phyloP scores from a whole-genome alignment of 2,888 invertebrate genomes.

The Liodrosophila aerea region DNA sequence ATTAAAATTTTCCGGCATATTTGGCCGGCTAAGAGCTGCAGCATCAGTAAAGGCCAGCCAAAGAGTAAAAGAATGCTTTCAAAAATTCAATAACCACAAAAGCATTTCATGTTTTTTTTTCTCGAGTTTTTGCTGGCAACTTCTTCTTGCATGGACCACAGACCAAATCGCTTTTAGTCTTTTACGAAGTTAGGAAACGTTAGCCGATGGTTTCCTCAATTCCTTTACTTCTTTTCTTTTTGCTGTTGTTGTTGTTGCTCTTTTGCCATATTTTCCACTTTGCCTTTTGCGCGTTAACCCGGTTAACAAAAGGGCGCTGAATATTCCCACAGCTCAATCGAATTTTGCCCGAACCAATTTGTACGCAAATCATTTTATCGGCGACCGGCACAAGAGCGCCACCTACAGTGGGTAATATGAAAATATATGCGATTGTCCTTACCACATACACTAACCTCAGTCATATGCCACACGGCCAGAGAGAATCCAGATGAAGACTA shows the following conservation, averaged over 20 bases:
- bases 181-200: constrained; percentile 55
- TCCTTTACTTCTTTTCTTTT: constrained; percentile 8
- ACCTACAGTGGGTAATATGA: constrained; percentile 45
- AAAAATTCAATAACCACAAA: constrained; percentile 63
- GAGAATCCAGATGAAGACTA: too few relatives aligned
- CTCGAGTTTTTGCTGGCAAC: constrained; percentile 31
- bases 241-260: constrained; percentile 16
- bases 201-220: constrained; percentile 27
- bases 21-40: constrained; percentile 52
- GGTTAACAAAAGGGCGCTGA: constrained; percentile 72
- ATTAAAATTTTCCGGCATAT: constrained; percentile 73
- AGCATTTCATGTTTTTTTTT: constrained; percentile 47
- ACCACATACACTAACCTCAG: constrained; percentile 19
- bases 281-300: constrained; percentile 58
- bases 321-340: constrained; percentile 78
- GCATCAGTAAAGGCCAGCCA: constrained; percentile 23
- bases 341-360: constrained; percentile 78
- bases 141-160: constrained; percentile 30
- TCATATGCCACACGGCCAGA: not conserved
- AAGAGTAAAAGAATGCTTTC: constrained; percentile 33
- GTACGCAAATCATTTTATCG: constrained; percentile 79
- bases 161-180: constrained; percentile 56
- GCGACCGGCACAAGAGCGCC: constrained; percentile 41
- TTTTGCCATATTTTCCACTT: constrained; percentile 55
- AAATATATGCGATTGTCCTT: constrained; percentile 49